Percentiles rank a stretch among this genome's conserved stretches.
Conservation (phyloP, 2,113 vertebrate species). For the Todiramphus chloris region DNA sequence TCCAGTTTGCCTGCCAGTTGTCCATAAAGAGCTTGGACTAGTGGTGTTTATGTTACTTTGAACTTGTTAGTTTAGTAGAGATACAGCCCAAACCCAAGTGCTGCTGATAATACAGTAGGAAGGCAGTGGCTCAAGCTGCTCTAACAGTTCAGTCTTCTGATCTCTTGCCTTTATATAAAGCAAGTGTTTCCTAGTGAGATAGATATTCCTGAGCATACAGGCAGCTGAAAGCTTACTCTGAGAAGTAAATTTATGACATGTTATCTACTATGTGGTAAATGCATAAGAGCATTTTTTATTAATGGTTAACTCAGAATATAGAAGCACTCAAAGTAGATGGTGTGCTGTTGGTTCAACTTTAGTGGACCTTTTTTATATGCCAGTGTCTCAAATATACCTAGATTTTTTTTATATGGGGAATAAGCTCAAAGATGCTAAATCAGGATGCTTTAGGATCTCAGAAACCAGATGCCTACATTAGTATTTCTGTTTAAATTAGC, state of each 20-base stretch:
- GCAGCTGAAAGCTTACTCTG: background rate
- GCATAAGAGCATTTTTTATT: background rate
- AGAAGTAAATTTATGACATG: background rate
- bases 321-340: background rate
- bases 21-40: background rate
- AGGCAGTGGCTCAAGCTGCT: background rate
- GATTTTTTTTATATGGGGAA: background rate
- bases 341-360: background rate
- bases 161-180: background rate
- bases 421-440: background rate
- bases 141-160: background rate
- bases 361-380: background rate
- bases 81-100: background rate
- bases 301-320: background rate
- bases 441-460: background rate
- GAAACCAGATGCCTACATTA: background rate
- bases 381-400: background rate
- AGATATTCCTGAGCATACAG: background rate
- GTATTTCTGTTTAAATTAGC: background rate
- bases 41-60: background rate
- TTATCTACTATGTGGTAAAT: background rate
- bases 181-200: background rate
- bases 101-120: background rate
- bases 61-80: background rate
- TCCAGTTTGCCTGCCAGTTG: background rate